phyloP scores from a whole-genome alignment of 1,140 invertebrate species.

The Cyphomyrmex costatus region DNA sequence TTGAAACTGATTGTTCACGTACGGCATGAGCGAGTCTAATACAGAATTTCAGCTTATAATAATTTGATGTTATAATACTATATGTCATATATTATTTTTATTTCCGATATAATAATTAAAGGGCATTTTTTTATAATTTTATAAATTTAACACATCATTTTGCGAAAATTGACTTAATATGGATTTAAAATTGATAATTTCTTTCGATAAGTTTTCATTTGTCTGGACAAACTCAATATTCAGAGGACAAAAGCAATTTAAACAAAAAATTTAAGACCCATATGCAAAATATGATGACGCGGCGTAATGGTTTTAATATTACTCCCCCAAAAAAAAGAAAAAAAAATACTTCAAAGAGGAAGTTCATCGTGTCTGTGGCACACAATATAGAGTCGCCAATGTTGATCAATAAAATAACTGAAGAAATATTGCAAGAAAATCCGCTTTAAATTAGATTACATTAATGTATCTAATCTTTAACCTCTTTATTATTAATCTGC shows the following conservation, averaged over 20 bases:
- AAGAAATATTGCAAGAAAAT: neutral
- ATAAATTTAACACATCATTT: neutral
- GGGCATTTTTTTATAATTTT: neutral
- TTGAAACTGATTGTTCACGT: constrained; percentile 47
- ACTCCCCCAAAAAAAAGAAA: constrained; percentile 17
- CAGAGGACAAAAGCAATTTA: neutral
- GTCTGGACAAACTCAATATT: constrained; percentile 25
- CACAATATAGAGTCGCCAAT: neutral
- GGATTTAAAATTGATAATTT: neutral
- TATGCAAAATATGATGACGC: constrained; percentile 12
- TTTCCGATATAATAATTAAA: neutral
- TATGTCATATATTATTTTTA: neutral
- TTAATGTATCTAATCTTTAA: neutral
- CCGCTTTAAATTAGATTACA: constrained; percentile 30
- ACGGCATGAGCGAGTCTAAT: neutral
- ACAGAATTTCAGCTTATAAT: neutral
- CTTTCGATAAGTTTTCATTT: constrained; percentile 7
- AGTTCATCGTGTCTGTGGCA: constrained; percentile 9
- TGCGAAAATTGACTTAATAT: neutral
- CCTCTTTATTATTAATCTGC: constrained; percentile 20
- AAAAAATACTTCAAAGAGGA: neutral
- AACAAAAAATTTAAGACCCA: neutral
- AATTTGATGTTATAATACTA: neutral
- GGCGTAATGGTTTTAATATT: constrained; percentile 38
- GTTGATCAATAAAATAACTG: constrained; percentile 22